phyloP scores from a whole-genome alignment of 2,888 invertebrate genomes.

The Cheilosia vulpina region DNA sequence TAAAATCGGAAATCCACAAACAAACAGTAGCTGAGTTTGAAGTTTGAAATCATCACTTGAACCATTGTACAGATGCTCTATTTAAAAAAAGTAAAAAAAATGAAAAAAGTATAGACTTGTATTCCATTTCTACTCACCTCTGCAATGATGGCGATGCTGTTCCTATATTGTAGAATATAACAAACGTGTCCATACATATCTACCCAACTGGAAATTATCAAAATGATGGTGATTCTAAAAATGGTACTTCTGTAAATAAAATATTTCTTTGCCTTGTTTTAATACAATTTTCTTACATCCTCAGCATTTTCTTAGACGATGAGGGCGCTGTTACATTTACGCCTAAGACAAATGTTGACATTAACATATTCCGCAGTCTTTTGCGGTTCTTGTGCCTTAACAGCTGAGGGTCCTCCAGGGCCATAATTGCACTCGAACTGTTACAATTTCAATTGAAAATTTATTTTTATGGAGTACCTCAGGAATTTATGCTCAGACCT shows the following conservation, averaged over 20 bases:
- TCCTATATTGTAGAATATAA: constrained; percentile 15
- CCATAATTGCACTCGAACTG: neutral
- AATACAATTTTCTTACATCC: neutral
- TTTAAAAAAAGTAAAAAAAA: neutral
- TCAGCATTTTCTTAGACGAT: neutral
- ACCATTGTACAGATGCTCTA: constrained; percentile 33
- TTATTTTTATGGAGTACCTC: too few species aligned
- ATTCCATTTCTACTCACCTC: constrained; percentile 12
- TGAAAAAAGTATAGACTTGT: neutral
- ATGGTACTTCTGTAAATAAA: neutral
- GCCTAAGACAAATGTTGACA: constrained; percentile 5
- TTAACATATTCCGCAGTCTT: neutral
- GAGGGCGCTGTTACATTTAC: constrained; percentile 19
- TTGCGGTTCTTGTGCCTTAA: neutral
- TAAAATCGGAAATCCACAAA: constrained; percentile 30
- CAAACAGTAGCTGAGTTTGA: constrained; percentile 20
- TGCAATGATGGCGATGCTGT: constrained; percentile 13
- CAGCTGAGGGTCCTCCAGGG: neutral
- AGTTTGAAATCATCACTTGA: constrained; percentile 28
- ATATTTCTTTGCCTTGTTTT: neutral
- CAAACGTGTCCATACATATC: constrained; percentile 20
- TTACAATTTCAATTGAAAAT: too few species aligned
- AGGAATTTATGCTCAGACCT: too few species aligned
- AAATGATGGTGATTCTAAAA: constrained; percentile 21
- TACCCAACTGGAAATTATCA: neutral